Evolutionary conservation across 23 tunicate genomes (phyloP).

Genomic region (Styela clava): DNA sequence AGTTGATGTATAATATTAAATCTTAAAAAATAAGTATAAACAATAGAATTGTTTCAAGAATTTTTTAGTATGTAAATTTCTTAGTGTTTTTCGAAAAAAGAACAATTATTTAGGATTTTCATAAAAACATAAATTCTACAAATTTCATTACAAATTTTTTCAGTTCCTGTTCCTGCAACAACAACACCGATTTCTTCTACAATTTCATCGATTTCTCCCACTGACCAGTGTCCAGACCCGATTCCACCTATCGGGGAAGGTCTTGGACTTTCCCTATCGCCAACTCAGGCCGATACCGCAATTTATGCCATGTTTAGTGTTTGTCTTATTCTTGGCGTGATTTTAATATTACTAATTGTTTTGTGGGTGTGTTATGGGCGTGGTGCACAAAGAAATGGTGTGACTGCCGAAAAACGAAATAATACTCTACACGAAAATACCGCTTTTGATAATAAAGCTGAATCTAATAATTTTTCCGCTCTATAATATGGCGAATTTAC

Average conservation of each 20-base stretch:
- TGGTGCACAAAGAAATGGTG: background rate
- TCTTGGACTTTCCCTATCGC: constrained; percentile 12
- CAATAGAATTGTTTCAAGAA: no score
- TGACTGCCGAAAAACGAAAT: background rate
- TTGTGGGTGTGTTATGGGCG: background rate
- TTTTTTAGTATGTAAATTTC: no score
- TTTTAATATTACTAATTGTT: background rate
- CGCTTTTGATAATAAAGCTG: background rate
- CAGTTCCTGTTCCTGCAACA: background rate
- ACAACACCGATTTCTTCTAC: background rate
- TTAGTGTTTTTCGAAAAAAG: no score
- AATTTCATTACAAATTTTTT: background rate
- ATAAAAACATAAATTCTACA: no score
- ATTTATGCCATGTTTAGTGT: constrained; percentile 20
- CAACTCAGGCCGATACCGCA: constrained; percentile 17
- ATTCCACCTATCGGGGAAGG: constrained; percentile 8
- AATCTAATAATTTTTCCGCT: background rate
- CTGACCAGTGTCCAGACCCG: background rate
- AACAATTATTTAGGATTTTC: no score
- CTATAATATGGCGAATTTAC: no score
- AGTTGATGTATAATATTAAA: no score
- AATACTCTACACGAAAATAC: background rate
- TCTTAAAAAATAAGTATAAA: no score
- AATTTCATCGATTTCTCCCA: background rate
- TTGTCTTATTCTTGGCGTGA: background rate